These are phyloP conservation scores for Tromatobia lineatoria DNA, from an alignment of 2,888 invertebrate genomes.

Conservation along the genomic window DNA sequence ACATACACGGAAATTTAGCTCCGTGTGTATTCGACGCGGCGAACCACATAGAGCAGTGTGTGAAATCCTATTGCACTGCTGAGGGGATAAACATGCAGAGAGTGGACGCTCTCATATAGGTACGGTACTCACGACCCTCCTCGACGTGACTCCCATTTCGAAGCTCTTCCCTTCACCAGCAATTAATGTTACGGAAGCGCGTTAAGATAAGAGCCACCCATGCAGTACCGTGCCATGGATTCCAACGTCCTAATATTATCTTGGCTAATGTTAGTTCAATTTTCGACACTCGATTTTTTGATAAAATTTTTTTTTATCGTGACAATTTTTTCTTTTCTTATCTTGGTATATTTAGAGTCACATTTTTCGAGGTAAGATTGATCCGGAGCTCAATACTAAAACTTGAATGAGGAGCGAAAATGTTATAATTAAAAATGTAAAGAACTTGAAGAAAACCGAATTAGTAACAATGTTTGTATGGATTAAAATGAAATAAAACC, in stretches of 20 bases:
- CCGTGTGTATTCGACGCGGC: slow-evolving; percentile 20
- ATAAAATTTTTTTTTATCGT: too few species aligned
- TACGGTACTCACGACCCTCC: slow-evolving; percentile 27
- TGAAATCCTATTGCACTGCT: slow-evolving; percentile 36
- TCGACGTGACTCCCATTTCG: slow-evolving; percentile 20
- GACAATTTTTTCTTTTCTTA: too few species aligned
- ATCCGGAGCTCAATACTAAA: too few species aligned
- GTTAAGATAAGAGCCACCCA: slow-evolving; percentile 40
- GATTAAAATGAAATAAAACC: too few species aligned
- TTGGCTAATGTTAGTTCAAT: not conserved
- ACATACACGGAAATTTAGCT: slow-evolving; percentile 40
- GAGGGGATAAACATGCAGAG: slow-evolving; percentile 49
- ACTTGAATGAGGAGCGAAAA: too few species aligned
- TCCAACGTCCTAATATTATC: not conserved
- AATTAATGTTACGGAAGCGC: slow-evolving; percentile 43
- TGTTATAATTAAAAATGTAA: too few species aligned
- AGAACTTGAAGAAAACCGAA: too few species aligned
- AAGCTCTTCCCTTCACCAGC: slow-evolving; percentile 2
- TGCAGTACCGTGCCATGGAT: not conserved
- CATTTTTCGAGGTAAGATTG: too few species aligned
- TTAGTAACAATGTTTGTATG: too few species aligned
- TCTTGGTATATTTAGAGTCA: too few species aligned
- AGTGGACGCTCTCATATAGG: slow-evolving; percentile 25
- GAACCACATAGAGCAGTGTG: slow-evolving; percentile 33
- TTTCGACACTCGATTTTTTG: too few species aligned